Conservation (phyloP, 2,797 vertebrate genomes). For the Sternotherus odoratus region DNA sequence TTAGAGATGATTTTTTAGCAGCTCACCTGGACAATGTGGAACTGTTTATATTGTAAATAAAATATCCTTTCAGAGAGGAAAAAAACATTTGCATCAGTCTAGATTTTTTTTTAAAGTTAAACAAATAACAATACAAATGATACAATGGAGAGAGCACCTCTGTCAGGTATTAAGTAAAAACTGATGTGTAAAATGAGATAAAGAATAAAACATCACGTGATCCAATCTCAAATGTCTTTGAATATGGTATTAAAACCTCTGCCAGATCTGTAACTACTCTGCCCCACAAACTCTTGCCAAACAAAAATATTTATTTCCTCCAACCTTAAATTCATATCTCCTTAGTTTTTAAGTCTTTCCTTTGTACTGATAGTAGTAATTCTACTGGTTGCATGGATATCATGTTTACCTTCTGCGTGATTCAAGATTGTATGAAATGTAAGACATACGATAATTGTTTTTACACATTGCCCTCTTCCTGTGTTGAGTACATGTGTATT, state of each 20-base stretch:
- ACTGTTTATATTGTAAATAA: neutral
- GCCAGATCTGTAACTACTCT: neutral
- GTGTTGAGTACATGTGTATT: neutral
- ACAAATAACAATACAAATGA: neutral
- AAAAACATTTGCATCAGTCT: neutral
- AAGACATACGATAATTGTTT: neutral
- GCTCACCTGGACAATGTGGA: neutral
- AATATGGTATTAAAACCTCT: neutral
- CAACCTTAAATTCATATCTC: neutral
- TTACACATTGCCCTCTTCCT: neutral
- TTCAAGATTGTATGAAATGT: neutral
- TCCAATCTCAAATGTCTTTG: neutral
- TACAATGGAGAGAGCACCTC: accelerated
- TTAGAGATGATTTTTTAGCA: neutral
- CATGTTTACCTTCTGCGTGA: neutral
- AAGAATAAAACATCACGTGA: neutral
- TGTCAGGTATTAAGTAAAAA: neutral
- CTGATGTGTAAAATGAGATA: neutral
- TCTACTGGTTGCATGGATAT: neutral
- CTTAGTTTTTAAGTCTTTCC: neutral
- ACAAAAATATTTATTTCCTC: neutral
- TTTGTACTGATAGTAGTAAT: neutral
- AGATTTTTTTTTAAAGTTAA: neutral
- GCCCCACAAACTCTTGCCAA: neutral
- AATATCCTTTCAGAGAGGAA: neutral